Evolutionary conservation across 2,888 invertebrate species (phyloP).

Genomic region (Epiblema foenella): DNA sequence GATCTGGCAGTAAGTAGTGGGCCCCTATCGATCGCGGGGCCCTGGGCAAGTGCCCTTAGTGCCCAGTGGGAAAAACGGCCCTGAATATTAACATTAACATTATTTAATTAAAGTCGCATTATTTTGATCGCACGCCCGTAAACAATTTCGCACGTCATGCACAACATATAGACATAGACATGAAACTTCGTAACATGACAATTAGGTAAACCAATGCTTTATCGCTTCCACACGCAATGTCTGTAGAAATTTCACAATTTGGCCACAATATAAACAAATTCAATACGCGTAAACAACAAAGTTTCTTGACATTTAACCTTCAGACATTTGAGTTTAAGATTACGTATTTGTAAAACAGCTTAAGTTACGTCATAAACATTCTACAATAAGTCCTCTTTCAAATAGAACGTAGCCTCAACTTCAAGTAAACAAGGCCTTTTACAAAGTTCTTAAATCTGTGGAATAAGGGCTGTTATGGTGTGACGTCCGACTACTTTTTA

Average conservation of each 20-base stretch:
- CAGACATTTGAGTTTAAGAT: neutral
- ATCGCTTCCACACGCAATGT: neutral
- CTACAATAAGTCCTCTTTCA: neutral
- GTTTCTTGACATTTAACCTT: slow-evolving; percentile 20
- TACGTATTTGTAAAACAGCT: neutral
- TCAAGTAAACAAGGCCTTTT: neutral
- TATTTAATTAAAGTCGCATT: too few relatives aligned
- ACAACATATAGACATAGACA: slow-evolving; percentile 3
- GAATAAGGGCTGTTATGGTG: neutral
- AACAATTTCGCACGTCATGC: neutral
- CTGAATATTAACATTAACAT: too few relatives aligned
- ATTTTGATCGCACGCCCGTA: neutral
- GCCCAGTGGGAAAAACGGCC: too few relatives aligned
- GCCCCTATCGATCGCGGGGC: too few relatives aligned
- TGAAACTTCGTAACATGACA: slow-evolving; percentile 9
- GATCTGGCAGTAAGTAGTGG: too few relatives aligned
- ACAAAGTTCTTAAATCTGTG: neutral
- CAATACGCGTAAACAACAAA: slow-evolving; percentile 16
- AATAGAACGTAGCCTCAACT: neutral
- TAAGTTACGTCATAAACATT: neutral
- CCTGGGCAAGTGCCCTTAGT: too few relatives aligned
- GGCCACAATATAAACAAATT: slow-evolving; percentile 11
- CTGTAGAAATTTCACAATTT: neutral
- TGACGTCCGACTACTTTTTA: neutral
- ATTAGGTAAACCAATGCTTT: neutral